phyloP scores from a whole-genome alignment of 1,140 invertebrate genomes.

The Dinothrombium tinctorium region DNA sequence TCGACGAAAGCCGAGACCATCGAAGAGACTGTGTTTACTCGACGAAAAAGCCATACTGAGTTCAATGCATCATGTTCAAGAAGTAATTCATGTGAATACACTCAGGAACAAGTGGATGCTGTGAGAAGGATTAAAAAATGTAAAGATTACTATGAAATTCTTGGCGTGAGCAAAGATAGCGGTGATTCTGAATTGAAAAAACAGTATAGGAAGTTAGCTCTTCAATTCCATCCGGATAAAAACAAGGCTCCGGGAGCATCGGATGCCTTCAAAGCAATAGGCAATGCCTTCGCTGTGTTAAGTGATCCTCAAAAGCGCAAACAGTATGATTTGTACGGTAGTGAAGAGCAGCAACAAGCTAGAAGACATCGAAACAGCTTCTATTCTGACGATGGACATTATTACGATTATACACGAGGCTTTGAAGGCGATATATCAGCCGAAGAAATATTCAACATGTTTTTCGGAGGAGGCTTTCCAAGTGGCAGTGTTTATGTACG shows the following conservation, averaged over 20 bases:
- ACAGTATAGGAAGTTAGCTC: slow-evolving; percentile 79
- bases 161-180: slow-evolving; percentile 66
- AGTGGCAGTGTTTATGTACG: slow-evolving; percentile 47
- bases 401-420: slow-evolving; percentile 41
- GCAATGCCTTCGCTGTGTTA: slow-evolving; percentile 82
- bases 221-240: slow-evolving; percentile 94
- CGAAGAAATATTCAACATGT: slow-evolving; percentile 97
- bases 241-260: slow-evolving; percentile 66
- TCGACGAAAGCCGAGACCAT: no score
- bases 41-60: no score
- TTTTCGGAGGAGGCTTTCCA: slow-evolving; percentile 85
- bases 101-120: slow-evolving; percentile 33
- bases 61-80: no score
- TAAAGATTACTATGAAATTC: slow-evolving; percentile 93
- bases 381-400: slow-evolving; percentile 14
- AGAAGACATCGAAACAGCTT: slow-evolving; percentile 14
- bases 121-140: slow-evolving; percentile 52
- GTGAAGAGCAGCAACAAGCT: slow-evolving; percentile 21
- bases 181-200: slow-evolving; percentile 87
- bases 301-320: slow-evolving; percentile 79
- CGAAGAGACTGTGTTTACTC: no score
- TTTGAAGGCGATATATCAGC: slow-evolving; percentile 85
- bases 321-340: slow-evolving; percentile 72
- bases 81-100: slow-evolving; percentile 29
- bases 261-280: slow-evolving; percentile 92